Conservation (phyloP, 2,888 invertebrate species). For the Agonopterix subpropinquella region DNA sequence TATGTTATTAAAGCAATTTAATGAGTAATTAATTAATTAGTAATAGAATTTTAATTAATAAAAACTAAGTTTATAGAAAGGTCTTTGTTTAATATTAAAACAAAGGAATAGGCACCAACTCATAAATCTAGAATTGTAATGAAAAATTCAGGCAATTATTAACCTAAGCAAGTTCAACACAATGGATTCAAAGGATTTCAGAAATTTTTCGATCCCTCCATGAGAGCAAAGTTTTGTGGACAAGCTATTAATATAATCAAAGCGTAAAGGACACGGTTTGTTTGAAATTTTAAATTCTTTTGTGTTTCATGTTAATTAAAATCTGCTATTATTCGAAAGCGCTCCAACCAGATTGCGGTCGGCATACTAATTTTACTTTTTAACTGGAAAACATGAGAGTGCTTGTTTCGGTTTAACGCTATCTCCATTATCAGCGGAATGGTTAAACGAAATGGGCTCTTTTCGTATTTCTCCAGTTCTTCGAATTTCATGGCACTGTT, state of each 20-base stretch:
- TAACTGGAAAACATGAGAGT: constrained; percentile 27
- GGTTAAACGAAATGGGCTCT: neutral
- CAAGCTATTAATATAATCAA: constrained; percentile 2
- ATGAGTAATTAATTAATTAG: too few relatives aligned
- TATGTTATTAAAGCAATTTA: too few relatives aligned
- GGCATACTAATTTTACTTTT: constrained; percentile 42
- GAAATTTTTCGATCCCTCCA: neutral
- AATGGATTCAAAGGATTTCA: too few relatives aligned
- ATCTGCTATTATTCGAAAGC: constrained; percentile 42
- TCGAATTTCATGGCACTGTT: too few relatives aligned
- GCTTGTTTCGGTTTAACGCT: constrained; percentile 28
- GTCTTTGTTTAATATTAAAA: too few relatives aligned
- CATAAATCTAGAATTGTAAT: too few relatives aligned
- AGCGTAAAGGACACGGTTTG: constrained; percentile 4
- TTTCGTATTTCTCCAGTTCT: neutral
- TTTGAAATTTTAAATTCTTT: constrained; percentile 26
- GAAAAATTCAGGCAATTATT: too few relatives aligned
- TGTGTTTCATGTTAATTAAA: constrained; percentile 48
- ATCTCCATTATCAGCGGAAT: constrained; percentile 27
- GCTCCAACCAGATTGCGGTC: constrained; percentile 32
- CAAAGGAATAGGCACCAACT: too few relatives aligned
- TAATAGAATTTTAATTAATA: too few relatives aligned
- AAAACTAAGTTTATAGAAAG: too few relatives aligned
- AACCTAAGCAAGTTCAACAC: too few relatives aligned
- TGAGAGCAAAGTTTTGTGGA: neutral